A percentile compares a stretch with the other conserved stretches of the same genome.
Evolutionary conservation across 2,113 vertebrate species (phyloP).

Genomic region (Emydocephalus ijimae): DNA sequence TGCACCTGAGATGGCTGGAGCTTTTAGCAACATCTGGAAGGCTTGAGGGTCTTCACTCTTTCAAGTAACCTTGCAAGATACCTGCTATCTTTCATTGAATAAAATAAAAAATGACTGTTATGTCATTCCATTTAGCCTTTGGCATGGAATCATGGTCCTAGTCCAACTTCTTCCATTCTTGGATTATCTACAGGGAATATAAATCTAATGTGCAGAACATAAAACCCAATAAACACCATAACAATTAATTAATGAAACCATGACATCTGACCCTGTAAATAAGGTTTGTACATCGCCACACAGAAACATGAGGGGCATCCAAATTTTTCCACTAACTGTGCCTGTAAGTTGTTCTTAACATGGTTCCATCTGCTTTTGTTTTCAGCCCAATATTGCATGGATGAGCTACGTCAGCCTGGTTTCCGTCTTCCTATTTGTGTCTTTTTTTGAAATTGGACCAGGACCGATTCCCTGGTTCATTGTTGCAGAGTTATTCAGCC

Average conservation of each 20-base stretch:
- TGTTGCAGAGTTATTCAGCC: conserved; percentile 94
- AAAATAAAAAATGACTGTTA: not conserved
- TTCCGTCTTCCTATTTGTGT: conserved; percentile 90
- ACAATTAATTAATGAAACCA: not conserved
- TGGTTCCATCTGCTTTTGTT: not conserved
- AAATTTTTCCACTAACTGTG: not conserved
- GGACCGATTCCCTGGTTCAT: conserved; percentile 98
- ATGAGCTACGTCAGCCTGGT: conserved; percentile 93
- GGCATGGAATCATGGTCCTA: not conserved
- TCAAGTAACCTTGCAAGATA: not conserved
- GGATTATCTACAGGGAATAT: not conserved
- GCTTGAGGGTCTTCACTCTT: not conserved
- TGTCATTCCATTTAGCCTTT: not conserved
- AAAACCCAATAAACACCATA: not conserved
- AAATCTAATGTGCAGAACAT: not conserved
- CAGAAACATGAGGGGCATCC: not conserved
- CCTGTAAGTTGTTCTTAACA: not conserved
- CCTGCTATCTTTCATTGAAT: not conserved
- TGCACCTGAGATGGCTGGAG: not conserved
- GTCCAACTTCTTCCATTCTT: not conserved
- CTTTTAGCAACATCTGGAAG: not conserved
- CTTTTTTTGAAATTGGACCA: conserved; percentile 93
- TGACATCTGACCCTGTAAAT: too few relatives aligned
- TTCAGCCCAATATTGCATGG: conserved; percentile 75
- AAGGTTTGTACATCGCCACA: not conserved